Percentiles rank a stretch among this genome's conserved stretches.
These are phyloP conservation scores for Gnathonemus longibarbis DNA, from an alignment of 2,113 vertebrate species.

Conservation along the genomic window DNA sequence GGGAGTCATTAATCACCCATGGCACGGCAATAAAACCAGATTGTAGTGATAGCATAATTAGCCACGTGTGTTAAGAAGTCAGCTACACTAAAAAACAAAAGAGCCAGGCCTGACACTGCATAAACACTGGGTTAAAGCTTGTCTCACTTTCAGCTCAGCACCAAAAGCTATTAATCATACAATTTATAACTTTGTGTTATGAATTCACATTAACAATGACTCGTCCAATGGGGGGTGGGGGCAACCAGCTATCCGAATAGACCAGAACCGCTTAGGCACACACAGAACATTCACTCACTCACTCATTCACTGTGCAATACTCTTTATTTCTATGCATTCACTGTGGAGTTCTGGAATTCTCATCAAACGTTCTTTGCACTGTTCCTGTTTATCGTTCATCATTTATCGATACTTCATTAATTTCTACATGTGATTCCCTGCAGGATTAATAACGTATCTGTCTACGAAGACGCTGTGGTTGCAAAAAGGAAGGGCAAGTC, in stretches of 20 bases:
- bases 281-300: background rate
- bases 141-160: background rate
- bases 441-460: background rate
- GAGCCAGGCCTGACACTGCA: background rate
- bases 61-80: background rate
- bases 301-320: background rate
- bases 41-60: background rate
- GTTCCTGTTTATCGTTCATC: background rate
- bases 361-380: background rate
- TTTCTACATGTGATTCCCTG: background rate
- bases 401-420: background rate
- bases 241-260: background rate
- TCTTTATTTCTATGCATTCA: background rate
- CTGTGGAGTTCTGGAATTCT: background rate
- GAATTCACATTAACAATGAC: background rate
- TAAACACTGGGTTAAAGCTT: background rate
- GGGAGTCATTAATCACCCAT: background rate
- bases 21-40: background rate
- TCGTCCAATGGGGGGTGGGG: background rate
- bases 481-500: background rate
- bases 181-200: background rate
- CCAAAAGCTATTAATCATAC: background rate
- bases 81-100: background rate
- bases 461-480: background rate
- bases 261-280: background rate